Conservation (phyloP, 2,113 vertebrate genomes). For the Numenius arquata region DNA sequence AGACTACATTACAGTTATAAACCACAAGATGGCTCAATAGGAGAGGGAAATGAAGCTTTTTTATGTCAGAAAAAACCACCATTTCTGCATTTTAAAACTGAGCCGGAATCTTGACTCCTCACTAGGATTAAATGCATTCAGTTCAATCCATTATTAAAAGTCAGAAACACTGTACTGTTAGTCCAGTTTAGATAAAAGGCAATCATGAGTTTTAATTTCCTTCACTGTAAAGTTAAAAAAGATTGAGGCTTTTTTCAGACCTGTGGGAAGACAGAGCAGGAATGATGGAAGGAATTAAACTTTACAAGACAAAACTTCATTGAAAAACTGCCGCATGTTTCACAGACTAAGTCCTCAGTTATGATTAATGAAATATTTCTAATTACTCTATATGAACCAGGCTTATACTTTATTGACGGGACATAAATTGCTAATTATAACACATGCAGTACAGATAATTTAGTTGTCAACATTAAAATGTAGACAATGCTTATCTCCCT, state of each 20-base stretch:
- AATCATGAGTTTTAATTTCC: neutral
- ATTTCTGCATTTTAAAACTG: neutral
- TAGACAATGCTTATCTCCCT: neutral
- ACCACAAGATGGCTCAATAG: constrained; percentile 74
- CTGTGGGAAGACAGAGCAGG: neutral
- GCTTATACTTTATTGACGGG: neutral
- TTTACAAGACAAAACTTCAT: neutral
- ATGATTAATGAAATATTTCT: neutral
- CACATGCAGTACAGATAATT: neutral
- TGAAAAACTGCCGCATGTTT: neutral
- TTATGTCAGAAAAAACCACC: rapidly evolving
- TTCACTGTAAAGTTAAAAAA: neutral
- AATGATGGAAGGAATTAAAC: neutral
- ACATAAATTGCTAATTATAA: neutral
- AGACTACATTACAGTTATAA: constrained; percentile 19
- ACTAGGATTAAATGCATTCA: neutral
- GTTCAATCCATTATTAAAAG: neutral
- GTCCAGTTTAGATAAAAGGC: neutral
- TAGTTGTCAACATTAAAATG: neutral
- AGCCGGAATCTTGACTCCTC: neutral
- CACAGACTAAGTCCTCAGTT: neutral
- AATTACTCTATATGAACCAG: neutral
- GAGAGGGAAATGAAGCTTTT: constrained; percentile 16
- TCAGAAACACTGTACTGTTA: neutral
- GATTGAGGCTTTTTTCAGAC: neutral